These are phyloP conservation scores for Ctenomys sociabilis DNA, from an alignment of 2,113 vertebrate species.

Conservation along the genomic window DNA sequence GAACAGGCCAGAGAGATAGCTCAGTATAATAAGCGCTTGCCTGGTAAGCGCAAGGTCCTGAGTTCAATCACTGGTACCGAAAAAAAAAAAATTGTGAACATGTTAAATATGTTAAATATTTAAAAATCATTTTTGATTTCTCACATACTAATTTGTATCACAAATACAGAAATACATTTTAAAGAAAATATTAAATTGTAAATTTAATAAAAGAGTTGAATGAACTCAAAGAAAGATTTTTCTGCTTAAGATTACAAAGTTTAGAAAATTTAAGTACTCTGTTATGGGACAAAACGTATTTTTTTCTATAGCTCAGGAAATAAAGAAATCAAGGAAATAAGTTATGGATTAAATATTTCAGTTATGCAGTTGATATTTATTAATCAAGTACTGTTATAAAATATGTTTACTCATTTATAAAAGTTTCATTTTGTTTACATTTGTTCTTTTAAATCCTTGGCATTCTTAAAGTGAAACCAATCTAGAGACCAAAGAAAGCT, in stretches of 20 bases:
- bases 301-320: constrained; percentile 54
- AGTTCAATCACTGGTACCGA: too few species aligned
- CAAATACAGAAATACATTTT: constrained; percentile 23
- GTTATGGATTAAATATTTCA: constrained; percentile 19
- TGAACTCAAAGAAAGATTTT: not conserved
- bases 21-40: too few species aligned
- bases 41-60: too few species aligned
- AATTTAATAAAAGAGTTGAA: constrained; percentile 23
- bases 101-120: not conserved
- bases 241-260: constrained; percentile 21
- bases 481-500: not conserved
- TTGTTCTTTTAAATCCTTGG: not conserved
- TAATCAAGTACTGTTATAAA: constrained; percentile 3
- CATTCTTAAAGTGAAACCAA: not conserved
- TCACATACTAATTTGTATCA: constrained; percentile 39
- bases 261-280: constrained; percentile 29
- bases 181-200: not conserved
- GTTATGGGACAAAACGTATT: not conserved
- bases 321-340: constrained; percentile 21
- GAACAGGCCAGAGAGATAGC: too few species aligned
- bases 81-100: not conserved
- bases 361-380: not conserved
- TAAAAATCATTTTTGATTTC: constrained; percentile 40
- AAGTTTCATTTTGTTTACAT: not conserved
- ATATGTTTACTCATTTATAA: not conserved